Percentiles rank a stretch among this genome's conserved stretches.
Conservation (phyloP, 2,888 invertebrate species). For the Leucania comma region DNA sequence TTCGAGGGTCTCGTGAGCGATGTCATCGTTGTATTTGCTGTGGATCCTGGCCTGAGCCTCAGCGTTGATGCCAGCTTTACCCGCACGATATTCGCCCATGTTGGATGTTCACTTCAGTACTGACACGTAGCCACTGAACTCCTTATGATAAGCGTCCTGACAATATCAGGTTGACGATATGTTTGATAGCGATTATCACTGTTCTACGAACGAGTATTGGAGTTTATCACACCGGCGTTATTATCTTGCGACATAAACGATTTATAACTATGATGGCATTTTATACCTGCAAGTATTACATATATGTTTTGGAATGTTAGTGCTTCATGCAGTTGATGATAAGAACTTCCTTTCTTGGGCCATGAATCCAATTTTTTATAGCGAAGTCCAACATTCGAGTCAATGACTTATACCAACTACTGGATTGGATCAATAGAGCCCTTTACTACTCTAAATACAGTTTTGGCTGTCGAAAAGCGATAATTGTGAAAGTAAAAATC, state of each 20-base stretch:
- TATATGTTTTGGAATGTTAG: conserved; percentile 39
- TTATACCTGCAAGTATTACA: conserved; percentile 55
- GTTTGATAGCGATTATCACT: conserved; percentile 83
- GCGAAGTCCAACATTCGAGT: not conserved
- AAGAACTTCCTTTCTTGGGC: conserved; percentile 3
- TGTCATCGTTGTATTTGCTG: conserved; percentile 98
- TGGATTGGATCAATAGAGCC: not conserved
- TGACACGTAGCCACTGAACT: conserved; percentile 87
- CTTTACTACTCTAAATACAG: not conserved
- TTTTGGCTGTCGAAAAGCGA: not conserved
- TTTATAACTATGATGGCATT: conserved; percentile 73
- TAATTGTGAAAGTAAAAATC: not conserved
- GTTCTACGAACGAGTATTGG: conserved; percentile 76
- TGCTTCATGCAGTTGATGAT: conserved; percentile 20
- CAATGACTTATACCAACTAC: not conserved
- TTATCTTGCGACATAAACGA: conserved; percentile 77
- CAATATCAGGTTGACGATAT: conserved; percentile 81
- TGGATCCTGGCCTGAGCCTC: conserved; percentile 93
- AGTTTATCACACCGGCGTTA: conserved; percentile 68
- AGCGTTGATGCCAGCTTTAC: conserved; percentile 88
- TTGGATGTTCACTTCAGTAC: conserved; percentile 81
- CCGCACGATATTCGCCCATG: conserved; percentile 88
- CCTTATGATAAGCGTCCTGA: conserved; percentile 82
- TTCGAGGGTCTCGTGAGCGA: conserved; percentile 97
- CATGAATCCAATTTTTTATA: not conserved